These are phyloP conservation scores for Otolemur crassicaudatus DNA, from an alignment of 2,797 vertebrate genomes.

Conservation along the genomic window DNA sequence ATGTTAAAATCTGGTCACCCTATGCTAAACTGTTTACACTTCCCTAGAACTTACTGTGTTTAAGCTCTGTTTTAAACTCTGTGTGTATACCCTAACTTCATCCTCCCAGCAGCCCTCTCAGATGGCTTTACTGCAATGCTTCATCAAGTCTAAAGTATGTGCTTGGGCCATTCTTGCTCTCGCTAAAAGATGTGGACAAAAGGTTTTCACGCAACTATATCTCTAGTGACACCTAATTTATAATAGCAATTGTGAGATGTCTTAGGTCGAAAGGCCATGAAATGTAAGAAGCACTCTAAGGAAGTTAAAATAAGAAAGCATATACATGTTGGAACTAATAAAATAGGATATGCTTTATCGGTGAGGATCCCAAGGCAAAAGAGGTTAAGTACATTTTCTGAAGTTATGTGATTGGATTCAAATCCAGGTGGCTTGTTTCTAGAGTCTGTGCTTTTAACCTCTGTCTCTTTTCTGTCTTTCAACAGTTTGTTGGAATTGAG, in stretches of 20 bases:
- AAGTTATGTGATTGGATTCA: neutral
- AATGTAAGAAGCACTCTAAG: neutral
- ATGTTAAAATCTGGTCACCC: too few relatives aligned
- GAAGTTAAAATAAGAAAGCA: neutral
- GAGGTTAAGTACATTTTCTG: neutral
- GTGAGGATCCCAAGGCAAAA: neutral
- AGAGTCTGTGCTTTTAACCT: neutral
- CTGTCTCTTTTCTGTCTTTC: neutral
- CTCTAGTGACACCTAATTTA: neutral
- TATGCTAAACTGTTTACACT: neutral
- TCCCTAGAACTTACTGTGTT: neutral
- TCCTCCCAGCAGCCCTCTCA: neutral
- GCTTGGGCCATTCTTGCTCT: neutral
- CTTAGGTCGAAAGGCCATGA: neutral
- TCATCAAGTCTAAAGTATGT: neutral
- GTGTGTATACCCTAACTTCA: neutral
- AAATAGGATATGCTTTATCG: slow-evolving; percentile 9
- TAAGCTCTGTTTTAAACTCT: neutral
- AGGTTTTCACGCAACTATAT: neutral
- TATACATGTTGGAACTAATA: neutral
- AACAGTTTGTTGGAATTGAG: neutral
- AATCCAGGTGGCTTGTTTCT: neutral
- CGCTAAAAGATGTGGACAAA: neutral
- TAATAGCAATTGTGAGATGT: neutral
- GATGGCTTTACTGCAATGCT: neutral